phyloP scores from a whole-genome alignment of 2,113 vertebrate genomes.

The Colius striatus region DNA sequence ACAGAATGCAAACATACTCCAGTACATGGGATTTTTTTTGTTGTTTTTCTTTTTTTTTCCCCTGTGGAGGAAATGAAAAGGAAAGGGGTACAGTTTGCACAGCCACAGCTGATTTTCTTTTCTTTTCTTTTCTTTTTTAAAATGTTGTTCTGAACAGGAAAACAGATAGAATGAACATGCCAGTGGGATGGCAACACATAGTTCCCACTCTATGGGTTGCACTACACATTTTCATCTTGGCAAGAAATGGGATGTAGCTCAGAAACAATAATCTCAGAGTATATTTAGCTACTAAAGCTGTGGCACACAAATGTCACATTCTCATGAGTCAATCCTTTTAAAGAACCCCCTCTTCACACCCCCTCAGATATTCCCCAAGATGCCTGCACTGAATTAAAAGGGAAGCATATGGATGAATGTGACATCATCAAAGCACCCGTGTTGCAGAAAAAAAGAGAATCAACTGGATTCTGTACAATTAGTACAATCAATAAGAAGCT shows the following conservation, averaged over 20 bases:
- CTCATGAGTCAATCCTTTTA: constrained; percentile 75
- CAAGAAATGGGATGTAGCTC: constrained; percentile 56
- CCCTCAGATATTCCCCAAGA: constrained; percentile 65
- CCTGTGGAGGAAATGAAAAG: neutral
- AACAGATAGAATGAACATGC: constrained; percentile 37
- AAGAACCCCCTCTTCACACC: constrained; percentile 56
- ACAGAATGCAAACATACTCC: constrained; percentile 84
- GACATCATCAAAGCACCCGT: constrained; percentile 74
- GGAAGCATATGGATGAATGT: constrained; percentile 76
- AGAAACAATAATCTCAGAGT: constrained; percentile 86
- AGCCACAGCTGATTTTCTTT: neutral
- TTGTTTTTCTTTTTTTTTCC: neutral
- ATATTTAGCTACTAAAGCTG: constrained; percentile 89
- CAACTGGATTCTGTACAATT: constrained; percentile 65
- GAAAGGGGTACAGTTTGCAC: neutral
- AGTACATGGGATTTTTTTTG: constrained; percentile 65
- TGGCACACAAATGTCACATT: constrained; percentile 82
- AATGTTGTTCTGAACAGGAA: neutral
- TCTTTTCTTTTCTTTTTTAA: neutral
- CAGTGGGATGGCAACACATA: neutral
- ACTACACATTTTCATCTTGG: constrained; percentile 64
- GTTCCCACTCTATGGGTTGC: constrained; percentile 40
- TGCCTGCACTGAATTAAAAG: constrained; percentile 69
- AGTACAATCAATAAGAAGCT: constrained; percentile 54
- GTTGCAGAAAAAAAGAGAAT: constrained; percentile 67